Base-by-base conservation (phyloP, 2,888 invertebrate species). In the Nymphalis polychloros region DNA sequence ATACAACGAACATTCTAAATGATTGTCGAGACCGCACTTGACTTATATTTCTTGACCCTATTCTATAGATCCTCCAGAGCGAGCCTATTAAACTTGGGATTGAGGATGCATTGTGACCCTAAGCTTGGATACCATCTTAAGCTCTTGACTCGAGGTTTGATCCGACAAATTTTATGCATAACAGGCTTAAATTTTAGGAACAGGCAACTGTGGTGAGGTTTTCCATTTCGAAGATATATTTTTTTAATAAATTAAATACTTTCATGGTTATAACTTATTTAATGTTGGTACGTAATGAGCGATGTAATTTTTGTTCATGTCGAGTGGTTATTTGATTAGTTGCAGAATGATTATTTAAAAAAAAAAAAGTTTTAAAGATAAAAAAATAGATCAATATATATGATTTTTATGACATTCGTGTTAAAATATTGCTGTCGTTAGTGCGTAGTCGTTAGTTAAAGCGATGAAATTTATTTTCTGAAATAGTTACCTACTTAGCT, bases 41-140 rank as follows among this genome's bases (percentile, higher is more conserved):
- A 82, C 82, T 79, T 76, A 72, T 63, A 79, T 79, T 74, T 74
- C 81, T 78, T 73, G 72, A 72, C 71, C 70, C 73, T 71, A 70
- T 78, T 81, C 72, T 75, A 74, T 73, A 70, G 65, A 76, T 72
- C 77, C 77, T 74, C 73, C 77, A 73, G 74, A 76, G 72, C 69
- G 70, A 73, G 77, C 75, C 79, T 82, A 80, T 83, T 82, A 81
- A 78, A 80, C 78, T 79, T 78, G 72, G 76, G 75, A 78, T 75
- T 71, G 76, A 76, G 75, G 73, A 73, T 78, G 79, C 78, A 81
- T 79, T 81, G 81, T 81, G 76, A 75, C 73, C 74, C 68, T 64
- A 68, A 68, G 55, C 64, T 65, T 55, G 68, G 68, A 70, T 68
- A 73, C 63, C 66, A 68, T 69, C 68, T 69, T 68, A 72, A 70